Conservation (phyloP, 1,140 invertebrate genomes). For the Orchestia grillus region DNA sequence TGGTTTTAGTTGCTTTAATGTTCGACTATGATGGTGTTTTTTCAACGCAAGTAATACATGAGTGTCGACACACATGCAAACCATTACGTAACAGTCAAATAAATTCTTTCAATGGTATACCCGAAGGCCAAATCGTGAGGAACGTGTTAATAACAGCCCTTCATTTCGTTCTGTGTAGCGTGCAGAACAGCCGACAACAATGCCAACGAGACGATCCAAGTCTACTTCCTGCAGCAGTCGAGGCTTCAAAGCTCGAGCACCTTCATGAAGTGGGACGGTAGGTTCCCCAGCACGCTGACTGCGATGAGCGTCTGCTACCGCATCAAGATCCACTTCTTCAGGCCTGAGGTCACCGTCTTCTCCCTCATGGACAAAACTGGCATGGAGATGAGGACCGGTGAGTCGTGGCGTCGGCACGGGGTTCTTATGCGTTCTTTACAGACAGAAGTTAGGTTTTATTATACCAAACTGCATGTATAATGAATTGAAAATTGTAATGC, state of each 20-base stretch:
- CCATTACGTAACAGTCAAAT: background rate
- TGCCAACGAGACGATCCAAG: background rate
- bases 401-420: background rate
- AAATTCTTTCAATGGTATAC: background rate
- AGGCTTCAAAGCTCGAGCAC: background rate
- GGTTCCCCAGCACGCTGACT: background rate
- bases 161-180: background rate
- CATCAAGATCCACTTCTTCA: conserved; percentile 51
- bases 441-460: background rate
- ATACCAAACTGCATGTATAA: background rate
- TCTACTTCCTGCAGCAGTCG: conserved; percentile 1
- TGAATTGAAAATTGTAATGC: background rate
- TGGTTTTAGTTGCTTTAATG: too few species aligned
- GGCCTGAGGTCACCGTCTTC: conserved; percentile 51
- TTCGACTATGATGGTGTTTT: background rate
- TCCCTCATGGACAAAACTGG: background rate
- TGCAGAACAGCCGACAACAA: background rate
- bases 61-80: background rate
- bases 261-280: conserved; percentile 14
- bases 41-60: background rate
- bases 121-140: background rate
- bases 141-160: background rate
- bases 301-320: conserved; percentile 56
- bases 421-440: background rate
- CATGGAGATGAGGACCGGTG: conserved; percentile 46